A percentile compares a stretch with the other conserved stretches of the same genome.
phyloP scores from a whole-genome alignment of 2,797 vertebrate genomes.

The Helostoma temminkii region DNA sequence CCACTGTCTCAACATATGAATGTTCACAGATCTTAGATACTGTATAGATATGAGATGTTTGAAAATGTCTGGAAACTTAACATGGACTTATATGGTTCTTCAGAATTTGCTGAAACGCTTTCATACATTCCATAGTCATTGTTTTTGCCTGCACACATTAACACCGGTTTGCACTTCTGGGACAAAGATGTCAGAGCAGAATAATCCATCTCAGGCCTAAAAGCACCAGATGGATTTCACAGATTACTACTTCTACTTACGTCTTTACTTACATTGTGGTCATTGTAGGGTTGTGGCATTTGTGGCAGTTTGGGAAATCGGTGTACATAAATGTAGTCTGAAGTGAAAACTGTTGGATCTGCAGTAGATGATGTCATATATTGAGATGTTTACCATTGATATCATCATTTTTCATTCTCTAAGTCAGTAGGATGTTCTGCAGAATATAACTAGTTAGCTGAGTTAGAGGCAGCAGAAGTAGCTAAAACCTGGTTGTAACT shows the following conservation, averaged over 20 bases:
- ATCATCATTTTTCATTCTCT: slow-evolving; percentile 32
- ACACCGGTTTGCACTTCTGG: slow-evolving; percentile 22
- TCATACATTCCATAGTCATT: slow-evolving; percentile 13
- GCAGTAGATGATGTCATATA: slow-evolving; percentile 69
- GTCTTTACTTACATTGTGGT: slow-evolving; percentile 37
- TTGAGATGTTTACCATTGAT: slow-evolving; percentile 54
- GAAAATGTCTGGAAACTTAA: slow-evolving; percentile 30
- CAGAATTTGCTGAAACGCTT: slow-evolving; percentile 23
- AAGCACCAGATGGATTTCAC: slow-evolving; percentile 20
- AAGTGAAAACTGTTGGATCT: slow-evolving; percentile 49
- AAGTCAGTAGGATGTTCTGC: slow-evolving; percentile 32
- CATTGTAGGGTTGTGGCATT: slow-evolving; percentile 43
- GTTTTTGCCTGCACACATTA: slow-evolving; percentile 39
- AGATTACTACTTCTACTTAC: background rate
- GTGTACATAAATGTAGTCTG: slow-evolving; percentile 67
- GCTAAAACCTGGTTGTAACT: slow-evolving; percentile 12
- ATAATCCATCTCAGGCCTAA: background rate
- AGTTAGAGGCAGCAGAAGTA: slow-evolving; percentile 30
- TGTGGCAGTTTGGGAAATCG: slow-evolving; percentile 41
- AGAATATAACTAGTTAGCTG: slow-evolving; percentile 39
- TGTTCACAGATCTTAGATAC: slow-evolving; percentile 68
- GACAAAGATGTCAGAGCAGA: slow-evolving; percentile 37
- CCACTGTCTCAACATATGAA: slow-evolving; percentile 75
- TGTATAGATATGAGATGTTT: slow-evolving; percentile 43
- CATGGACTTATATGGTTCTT: slow-evolving; percentile 55